Percentiles rank a stretch among this genome's conserved stretches.
These are phyloP conservation scores for Smutsia gigantea DNA, from an alignment of 2,797 vertebrate genomes.

Conservation along the genomic window DNA sequence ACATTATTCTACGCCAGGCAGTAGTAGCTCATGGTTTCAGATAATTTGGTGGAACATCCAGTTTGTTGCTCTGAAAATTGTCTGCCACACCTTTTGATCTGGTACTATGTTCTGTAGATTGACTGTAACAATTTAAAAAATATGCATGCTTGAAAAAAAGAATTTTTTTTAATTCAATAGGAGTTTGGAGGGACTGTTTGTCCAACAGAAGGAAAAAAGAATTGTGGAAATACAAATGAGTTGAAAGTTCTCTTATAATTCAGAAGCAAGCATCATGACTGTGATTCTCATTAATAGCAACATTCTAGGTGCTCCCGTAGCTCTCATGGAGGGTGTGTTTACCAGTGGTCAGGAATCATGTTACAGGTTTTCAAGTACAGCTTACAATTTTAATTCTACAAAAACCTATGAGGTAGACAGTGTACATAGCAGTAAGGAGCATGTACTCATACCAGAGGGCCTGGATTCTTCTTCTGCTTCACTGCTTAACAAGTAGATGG, in stretches of 20 bases:
- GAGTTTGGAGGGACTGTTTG: not conserved
- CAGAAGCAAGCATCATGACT: not conserved
- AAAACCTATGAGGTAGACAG: not conserved
- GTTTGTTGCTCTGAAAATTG: not conserved
- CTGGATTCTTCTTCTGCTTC: not conserved
- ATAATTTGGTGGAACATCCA: not conserved
- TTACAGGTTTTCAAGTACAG: not conserved
- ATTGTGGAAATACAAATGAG: not conserved
- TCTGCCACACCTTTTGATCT: not conserved
- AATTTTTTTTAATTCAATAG: not conserved
- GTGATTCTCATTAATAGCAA: not conserved
- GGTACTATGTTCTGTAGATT: not conserved
- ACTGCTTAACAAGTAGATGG: not conserved
- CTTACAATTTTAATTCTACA: not conserved
- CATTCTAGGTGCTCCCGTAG: not conserved
- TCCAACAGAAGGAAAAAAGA: not conserved
- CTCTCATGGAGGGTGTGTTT: not conserved
- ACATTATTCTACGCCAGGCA: not conserved
- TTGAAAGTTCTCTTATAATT: not conserved
- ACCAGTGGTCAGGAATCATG: not conserved
- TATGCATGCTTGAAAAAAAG: not conserved
- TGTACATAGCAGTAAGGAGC: not conserved
- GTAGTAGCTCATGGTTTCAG: not conserved
- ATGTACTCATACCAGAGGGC: not conserved
- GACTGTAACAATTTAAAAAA: not conserved